phyloP scores from a whole-genome alignment of 92 coral and sea anemone genomes.

The Paramuricea clavata region DNA sequence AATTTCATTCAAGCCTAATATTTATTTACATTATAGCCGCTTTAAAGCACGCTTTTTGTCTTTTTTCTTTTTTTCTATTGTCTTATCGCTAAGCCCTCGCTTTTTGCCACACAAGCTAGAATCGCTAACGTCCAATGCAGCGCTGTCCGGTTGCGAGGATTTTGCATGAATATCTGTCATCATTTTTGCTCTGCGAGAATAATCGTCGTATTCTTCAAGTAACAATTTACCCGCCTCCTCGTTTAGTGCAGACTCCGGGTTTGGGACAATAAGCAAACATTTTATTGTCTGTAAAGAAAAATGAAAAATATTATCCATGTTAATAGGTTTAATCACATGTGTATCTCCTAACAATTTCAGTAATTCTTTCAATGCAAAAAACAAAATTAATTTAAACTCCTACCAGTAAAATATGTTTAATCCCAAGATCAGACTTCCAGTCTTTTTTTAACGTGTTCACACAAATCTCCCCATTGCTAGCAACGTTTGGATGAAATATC shows the following conservation, averaged over 20 bases:
- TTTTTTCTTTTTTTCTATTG: conserved; percentile 93
- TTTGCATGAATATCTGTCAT: conserved; percentile 96
- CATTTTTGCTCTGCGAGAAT: conserved; percentile 94
- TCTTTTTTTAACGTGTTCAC: conserved; percentile 98
- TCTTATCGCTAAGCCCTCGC: conserved; percentile 83
- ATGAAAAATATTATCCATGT: not conserved
- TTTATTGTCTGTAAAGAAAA: conserved; percentile 81
- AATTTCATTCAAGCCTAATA: conserved; percentile 34
- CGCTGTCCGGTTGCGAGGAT: conserved; percentile 61
- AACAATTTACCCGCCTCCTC: conserved; percentile 98
- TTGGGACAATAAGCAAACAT: conserved; percentile 95
- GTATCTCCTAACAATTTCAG: too few species aligned
- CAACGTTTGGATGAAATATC: conserved; percentile 99
- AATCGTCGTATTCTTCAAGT: conserved; percentile 94
- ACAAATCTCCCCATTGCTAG: conserved; percentile 98
- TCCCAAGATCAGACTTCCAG: conserved; percentile 99
- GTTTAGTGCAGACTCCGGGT: conserved; percentile 97
- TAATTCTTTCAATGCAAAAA: not conserved
- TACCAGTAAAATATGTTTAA: conserved; percentile 94
- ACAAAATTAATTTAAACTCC: conserved; percentile 1
- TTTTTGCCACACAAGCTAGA: conserved; percentile 81
- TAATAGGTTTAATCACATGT: not conserved
- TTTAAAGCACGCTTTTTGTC: conserved; percentile 96
- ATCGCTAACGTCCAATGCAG: conserved; percentile 61
- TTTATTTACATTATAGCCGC: conserved; percentile 80